Evolutionary conservation across 2,113 vertebrate genomes (phyloP).

Genomic region (Myrmecobius fasciatus): DNA sequence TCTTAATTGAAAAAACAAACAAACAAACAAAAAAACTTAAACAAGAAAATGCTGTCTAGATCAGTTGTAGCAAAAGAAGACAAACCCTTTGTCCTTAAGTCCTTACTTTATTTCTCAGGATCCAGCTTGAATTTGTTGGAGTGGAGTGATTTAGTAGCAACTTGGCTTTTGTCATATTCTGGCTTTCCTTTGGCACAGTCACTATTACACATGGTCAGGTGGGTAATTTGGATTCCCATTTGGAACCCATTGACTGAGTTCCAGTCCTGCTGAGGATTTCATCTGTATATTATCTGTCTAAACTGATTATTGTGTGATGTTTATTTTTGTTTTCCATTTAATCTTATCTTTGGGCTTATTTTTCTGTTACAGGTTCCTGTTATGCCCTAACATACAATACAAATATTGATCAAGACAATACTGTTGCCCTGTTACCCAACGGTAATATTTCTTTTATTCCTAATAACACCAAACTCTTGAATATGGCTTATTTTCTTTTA

Average conservation of each 20-base stretch:
- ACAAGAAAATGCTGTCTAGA: not conserved
- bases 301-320: not conserved
- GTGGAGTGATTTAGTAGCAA: not conserved
- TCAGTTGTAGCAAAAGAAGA: not conserved
- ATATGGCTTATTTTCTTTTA: conserved; percentile 32
- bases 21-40: not conserved
- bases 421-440: conserved; percentile 88
- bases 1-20: not conserved
- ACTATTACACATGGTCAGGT: not conserved
- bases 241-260: not conserved
- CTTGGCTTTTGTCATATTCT: not conserved
- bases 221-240: not conserved
- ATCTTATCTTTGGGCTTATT: conserved; percentile 24
- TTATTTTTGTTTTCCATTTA: not conserved
- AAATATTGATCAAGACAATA: conserved; percentile 92
- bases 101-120: not conserved
- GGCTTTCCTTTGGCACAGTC: not conserved
- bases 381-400: conserved; percentile 90
- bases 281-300: not conserved
- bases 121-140: not conserved
- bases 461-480: not conserved
- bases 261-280: not conserved
- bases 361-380: conserved; percentile 85
- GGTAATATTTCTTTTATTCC: conserved; percentile 82
- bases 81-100: not conserved